Conservation (phyloP, 1,140 invertebrate genomes). For the Aphelenchoides besseyi region DNA sequence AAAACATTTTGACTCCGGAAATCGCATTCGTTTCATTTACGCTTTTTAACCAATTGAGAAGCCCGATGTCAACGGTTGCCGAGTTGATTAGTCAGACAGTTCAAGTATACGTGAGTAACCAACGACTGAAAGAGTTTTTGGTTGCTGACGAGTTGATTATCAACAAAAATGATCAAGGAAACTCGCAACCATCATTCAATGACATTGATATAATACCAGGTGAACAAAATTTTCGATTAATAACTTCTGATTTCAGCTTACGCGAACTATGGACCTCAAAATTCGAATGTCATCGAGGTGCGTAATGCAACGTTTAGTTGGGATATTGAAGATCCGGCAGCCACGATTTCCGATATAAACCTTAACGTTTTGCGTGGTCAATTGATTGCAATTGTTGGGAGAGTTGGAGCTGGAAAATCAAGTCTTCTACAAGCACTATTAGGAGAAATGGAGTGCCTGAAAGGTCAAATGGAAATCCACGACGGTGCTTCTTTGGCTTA, state of each 20-base stretch:
- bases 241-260: too few species aligned
- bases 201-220: background rate
- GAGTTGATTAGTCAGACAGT: slow-evolving; percentile 52
- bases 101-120: slow-evolving; percentile 54
- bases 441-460: slow-evolving; percentile 63
- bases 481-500: slow-evolving; percentile 75
- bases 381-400: background rate
- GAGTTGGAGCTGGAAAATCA: background rate
- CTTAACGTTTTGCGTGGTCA: slow-evolving; percentile 30
- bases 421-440: slow-evolving; percentile 55
- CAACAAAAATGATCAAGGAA: background rate
- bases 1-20: slow-evolving; percentile 77
- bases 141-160: slow-evolving; percentile 50
- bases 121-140: slow-evolving; percentile 58
- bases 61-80: slow-evolving; percentile 57
- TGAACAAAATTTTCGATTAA: too few species aligned
- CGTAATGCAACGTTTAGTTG: slow-evolving; percentile 40
- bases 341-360: slow-evolving; percentile 36
- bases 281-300: slow-evolving; percentile 35
- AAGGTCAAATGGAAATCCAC: slow-evolving; percentile 26
- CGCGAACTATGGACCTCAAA: too few species aligned
- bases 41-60: slow-evolving; percentile 57
- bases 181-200: background rate
- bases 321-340: slow-evolving; percentile 30
- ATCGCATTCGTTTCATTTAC: slow-evolving; percentile 70